Percentiles rank a stretch among this genome's conserved stretches.
These are phyloP conservation scores for Psix sp. DNA, from an alignment of 1,140 invertebrate species.

Conservation along the genomic window DNA sequence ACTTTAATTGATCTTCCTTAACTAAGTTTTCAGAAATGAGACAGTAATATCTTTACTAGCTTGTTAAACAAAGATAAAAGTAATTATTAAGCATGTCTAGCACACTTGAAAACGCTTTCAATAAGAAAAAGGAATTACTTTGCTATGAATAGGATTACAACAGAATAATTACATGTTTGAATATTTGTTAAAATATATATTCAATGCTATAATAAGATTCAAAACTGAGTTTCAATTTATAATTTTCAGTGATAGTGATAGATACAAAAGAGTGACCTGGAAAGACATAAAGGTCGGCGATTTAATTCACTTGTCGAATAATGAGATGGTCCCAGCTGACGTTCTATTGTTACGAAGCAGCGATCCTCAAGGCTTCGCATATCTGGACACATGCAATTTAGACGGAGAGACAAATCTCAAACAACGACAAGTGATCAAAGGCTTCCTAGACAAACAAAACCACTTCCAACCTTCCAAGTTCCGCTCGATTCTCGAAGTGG, in stretches of 20 bases:
- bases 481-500: constrained; percentile 90
- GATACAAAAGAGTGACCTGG: constrained; percentile 93
- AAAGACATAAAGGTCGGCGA: constrained; percentile 95
- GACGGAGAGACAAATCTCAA: constrained; percentile 99
- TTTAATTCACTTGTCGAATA: constrained; percentile 95
- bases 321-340: constrained; percentile 97
- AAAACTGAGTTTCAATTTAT: too few species aligned
- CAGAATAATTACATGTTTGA: too few species aligned
- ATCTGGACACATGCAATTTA: constrained; percentile 97
- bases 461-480: constrained; percentile 90
- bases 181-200: too few species aligned
- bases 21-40: too few species aligned
- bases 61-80: too few species aligned
- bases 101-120: too few species aligned
- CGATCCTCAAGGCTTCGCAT: constrained; percentile 95
- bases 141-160: too few species aligned
- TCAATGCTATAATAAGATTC: too few species aligned
- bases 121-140: too few species aligned
- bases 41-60: too few species aligned
- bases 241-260: constrained; percentile 85
- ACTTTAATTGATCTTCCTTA: too few species aligned
- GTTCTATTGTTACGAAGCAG: constrained; percentile 92
- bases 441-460: constrained; percentile 81
- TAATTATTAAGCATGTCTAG: too few species aligned
- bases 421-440: constrained; percentile 90